Evolutionary conservation across 2,797 vertebrate genomes (phyloP).

Genomic region (Halcyon leucocephala): DNA sequence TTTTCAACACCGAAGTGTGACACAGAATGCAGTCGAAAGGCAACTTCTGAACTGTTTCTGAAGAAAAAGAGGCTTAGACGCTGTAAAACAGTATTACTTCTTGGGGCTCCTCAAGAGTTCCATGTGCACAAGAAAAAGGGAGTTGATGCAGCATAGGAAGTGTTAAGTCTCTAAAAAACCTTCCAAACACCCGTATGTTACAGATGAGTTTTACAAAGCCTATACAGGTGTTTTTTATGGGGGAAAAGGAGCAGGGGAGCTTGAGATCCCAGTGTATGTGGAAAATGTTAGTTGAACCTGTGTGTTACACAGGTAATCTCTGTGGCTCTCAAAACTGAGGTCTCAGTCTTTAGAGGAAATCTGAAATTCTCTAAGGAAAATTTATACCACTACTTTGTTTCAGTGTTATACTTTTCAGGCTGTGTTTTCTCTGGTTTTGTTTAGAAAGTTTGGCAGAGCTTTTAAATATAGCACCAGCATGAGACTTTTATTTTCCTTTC

Average conservation of each 20-base stretch:
- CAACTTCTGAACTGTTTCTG: slow-evolving; percentile 8
- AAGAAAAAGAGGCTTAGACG: background rate
- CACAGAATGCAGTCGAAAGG: background rate
- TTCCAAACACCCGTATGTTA: background rate
- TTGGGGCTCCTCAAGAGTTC: background rate
- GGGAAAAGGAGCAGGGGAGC: background rate
- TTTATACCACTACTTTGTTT: background rate
- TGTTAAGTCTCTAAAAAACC: background rate
- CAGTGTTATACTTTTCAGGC: background rate
- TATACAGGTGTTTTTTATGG: background rate
- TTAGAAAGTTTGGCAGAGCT: background rate
- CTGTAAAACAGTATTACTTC: background rate
- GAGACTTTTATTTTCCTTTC: background rate
- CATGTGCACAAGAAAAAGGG: background rate
- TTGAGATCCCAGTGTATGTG: background rate
- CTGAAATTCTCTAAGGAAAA: background rate
- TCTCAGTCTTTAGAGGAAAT: background rate
- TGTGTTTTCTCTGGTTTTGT: background rate
- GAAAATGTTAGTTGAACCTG: background rate
- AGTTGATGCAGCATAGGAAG: background rate
- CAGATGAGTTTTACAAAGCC: slow-evolving; percentile 11
- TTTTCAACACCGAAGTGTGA: slow-evolving; percentile 26
- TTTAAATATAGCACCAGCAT: background rate
- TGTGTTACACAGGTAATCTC: background rate
- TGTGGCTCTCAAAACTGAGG: background rate